A percentile compares a stretch with the other conserved stretches of the same genome.
Conservation (phyloP, 2,113 vertebrate genomes). For the Atrichornis clamosus region DNA sequence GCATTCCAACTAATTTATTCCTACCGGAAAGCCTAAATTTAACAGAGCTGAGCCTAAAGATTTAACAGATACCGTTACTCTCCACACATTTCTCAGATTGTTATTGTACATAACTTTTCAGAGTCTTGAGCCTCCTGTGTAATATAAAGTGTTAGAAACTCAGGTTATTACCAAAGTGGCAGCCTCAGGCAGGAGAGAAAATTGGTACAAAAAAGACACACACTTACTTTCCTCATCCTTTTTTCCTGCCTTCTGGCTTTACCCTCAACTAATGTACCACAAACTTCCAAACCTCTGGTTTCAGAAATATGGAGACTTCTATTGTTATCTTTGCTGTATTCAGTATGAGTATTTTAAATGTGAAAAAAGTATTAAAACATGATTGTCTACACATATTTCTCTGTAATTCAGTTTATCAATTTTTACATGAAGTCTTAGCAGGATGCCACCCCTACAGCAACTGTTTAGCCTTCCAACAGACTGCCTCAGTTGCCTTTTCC, state of each 20-base stretch:
- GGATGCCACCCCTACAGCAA: neutral
- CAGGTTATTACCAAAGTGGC: slow-evolving; percentile 52
- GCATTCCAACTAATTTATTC: neutral
- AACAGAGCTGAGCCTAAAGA: neutral
- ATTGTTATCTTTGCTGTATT: neutral
- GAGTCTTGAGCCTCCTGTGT: slow-evolving; percentile 42
- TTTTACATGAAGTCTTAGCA: neutral
- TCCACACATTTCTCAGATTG: slow-evolving; percentile 15
- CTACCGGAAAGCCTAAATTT: neutral
- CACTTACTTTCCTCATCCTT: neutral
- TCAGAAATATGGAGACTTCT: neutral
- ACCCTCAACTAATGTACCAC: neutral
- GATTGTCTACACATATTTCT: neutral
- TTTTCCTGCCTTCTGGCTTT: slow-evolving; percentile 5
- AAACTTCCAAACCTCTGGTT: neutral
- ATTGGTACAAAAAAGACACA: slow-evolving; percentile 42
- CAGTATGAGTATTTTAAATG: neutral
- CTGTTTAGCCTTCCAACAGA: neutral
- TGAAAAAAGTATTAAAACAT: neutral
- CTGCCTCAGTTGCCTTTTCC: neutral
- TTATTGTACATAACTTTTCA: slow-evolving; percentile 52
- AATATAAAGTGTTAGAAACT: slow-evolving; percentile 52
- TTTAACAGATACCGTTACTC: neutral
- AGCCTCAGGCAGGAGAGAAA: slow-evolving; percentile 54
- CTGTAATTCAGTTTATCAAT: neutral